Base-by-base conservation (phyloP, 2,888 invertebrate species). In the Yponomeuta evonymella region DNA sequence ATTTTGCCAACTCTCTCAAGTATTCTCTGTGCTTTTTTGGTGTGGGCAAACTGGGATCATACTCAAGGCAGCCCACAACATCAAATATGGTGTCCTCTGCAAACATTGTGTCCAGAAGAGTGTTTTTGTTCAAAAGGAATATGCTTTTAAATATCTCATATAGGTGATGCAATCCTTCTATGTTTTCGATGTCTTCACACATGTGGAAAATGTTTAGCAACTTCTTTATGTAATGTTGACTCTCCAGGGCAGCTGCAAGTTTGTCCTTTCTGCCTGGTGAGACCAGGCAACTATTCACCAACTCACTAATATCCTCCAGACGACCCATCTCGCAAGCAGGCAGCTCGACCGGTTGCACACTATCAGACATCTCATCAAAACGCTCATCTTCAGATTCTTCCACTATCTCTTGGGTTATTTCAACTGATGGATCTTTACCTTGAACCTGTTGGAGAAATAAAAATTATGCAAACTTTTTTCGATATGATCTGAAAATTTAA, bases 61-160 rank as follows among this genome's bases (percentile, higher is more conserved):
- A 99, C 85, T 99, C 99, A 80, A 99, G 93, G 89, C 99, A 99
- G 23, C 99, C 99, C 72, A 99, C 98, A 71, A 99, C 98, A 93
- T 98, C 99, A 87, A 98, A 98, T 87, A 99, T 98, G 78, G 96
- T 96, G 83, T 98, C 98, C 81, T 98, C 98, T 77, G 97, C 96
- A 93, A 99, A 98, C 97, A 99, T 97, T 78, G 98, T 97, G 90
- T 99, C 99, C 89, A 99, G 98, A 70, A 99, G 93, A 72, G 97
- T 96, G 86, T 98, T 99, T 90, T 98, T 98, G 89, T 99, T 99
- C 78, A 99, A 94, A 85, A 99, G 94, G 92, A 99, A 99, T 89
- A 99, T 97, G 91, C 98, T 98, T 92, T 99, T 99, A 86, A 99
- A 98, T 85, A 99, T 99, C 88, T 99, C 98, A 84, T 98, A 99